These are phyloP conservation scores for Haliclystus octoradiatus DNA, from an alignment of 30 jellyfish, hydroid and myxozoan genomes.

Conservation along the genomic window DNA sequence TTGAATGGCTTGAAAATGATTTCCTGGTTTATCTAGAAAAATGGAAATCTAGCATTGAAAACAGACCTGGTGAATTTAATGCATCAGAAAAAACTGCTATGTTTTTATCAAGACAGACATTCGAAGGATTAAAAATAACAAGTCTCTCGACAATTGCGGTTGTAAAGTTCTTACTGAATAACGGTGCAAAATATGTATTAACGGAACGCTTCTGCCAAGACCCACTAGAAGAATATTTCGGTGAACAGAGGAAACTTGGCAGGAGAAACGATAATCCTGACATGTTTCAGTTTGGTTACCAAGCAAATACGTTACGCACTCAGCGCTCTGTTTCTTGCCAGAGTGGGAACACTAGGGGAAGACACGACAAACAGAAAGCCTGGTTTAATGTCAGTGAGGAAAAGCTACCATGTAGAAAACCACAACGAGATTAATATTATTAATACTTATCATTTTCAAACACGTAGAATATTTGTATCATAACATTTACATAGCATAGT, in stretches of 20 bases:
- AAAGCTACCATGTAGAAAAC: not conserved
- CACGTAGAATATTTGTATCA: too few relatives aligned
- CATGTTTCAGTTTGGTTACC: not conserved
- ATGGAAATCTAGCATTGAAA: not conserved
- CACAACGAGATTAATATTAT: too few relatives aligned
- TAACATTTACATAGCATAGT: too few relatives aligned
- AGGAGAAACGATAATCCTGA: constrained; percentile 33
- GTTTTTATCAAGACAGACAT: constrained; percentile 45
- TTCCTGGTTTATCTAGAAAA: not conserved
- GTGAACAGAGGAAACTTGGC: constrained; percentile 15
- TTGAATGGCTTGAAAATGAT: not conserved
- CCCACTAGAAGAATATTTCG: constrained; percentile 27
- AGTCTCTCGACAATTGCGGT: constrained; percentile 13
- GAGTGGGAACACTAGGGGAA: constrained; percentile 1
- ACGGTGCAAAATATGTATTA: constrained; percentile 20
- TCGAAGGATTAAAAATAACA: constrained; percentile 33
- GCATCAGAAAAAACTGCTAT: constrained; percentile 8
- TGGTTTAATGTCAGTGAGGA: not conserved
- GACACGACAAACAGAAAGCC: not conserved
- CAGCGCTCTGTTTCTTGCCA: not conserved
- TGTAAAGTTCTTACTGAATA: too few relatives aligned
- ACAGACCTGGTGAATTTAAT: not conserved
- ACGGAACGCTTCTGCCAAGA: constrained; percentile 36
- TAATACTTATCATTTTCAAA: too few relatives aligned
- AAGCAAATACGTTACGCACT: not conserved